Conservation (phyloP, 2,797 vertebrate species). For the Rhodeus uyekii region DNA sequence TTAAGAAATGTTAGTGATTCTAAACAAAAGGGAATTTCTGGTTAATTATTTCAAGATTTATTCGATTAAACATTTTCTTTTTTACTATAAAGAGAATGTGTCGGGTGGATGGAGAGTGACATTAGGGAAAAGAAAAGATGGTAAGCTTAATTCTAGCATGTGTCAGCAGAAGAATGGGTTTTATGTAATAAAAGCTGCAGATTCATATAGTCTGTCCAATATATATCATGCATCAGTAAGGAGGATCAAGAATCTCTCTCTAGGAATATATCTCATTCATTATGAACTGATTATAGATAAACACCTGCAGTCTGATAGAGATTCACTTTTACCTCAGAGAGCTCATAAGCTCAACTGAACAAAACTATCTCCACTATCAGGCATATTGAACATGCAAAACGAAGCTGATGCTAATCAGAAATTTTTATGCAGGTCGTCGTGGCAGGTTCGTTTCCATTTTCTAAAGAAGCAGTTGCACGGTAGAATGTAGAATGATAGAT, state of each 20-base stretch:
- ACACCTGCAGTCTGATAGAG: constrained; percentile 28
- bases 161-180: neutral
- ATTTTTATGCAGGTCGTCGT: constrained; percentile 36
- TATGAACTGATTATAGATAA: constrained; percentile 43
- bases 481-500: constrained; percentile 66
- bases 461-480: constrained; percentile 46
- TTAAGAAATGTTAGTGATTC: constrained; percentile 15
- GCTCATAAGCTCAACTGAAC: constrained; percentile 21
- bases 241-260: constrained; percentile 15
- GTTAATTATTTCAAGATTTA: constrained; percentile 54
- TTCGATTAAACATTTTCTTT: constrained; percentile 27
- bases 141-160: neutral
- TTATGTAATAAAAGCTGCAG: neutral
- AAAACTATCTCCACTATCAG: constrained; percentile 23
- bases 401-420: constrained; percentile 42
- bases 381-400: constrained; percentile 30
- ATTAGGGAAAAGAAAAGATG: neutral
- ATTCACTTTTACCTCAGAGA: constrained; percentile 20
- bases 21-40: constrained; percentile 43
- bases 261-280: constrained; percentile 24
- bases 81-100: neutral
- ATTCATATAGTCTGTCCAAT: constrained; percentile 5
- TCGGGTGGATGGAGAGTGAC: neutral
- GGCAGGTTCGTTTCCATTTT: constrained; percentile 40
- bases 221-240: constrained; percentile 19